Percentiles rank a stretch among this genome's conserved stretches.
phyloP scores from a whole-genome alignment of 2,797 vertebrate genomes.

The Anolis apletophallus region DNA sequence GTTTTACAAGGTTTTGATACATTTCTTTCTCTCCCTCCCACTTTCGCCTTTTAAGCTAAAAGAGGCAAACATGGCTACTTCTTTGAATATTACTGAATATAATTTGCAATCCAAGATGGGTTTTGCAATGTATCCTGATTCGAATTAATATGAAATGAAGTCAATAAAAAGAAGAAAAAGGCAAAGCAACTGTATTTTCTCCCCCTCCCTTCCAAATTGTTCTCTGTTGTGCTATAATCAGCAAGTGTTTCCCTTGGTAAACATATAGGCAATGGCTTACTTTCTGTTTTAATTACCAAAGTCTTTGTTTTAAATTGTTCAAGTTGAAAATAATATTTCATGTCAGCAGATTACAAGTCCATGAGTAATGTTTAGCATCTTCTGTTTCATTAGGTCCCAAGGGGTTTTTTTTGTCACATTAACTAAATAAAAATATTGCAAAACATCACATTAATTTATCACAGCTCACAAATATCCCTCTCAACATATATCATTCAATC shows the following conservation, averaged over 20 bases:
- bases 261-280: neutral
- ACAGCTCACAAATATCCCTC: fast-evolving
- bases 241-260: neutral
- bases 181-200: neutral
- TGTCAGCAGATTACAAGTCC: neutral
- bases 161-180: neutral
- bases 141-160: neutral
- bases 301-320: neutral
- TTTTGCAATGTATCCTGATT: neutral
- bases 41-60: too few relatives aligned
- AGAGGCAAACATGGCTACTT: too few relatives aligned
- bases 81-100: too few relatives aligned
- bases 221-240: neutral
- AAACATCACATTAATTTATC: neutral
- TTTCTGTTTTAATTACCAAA: neutral
- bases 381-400: neutral
- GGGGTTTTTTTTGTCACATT: neutral
- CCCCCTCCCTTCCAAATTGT: neutral
- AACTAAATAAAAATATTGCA: neutral
- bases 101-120: neutral
- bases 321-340: neutral
- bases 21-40: too few relatives aligned
- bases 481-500: conserved; percentile 6
- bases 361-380: neutral
- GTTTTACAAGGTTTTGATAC: too few relatives aligned